Evolutionary conservation across 2,113 vertebrate genomes (phyloP), one percentile per base, ranked within the genome.

Genomic region (Microtus montanus): DNA sequence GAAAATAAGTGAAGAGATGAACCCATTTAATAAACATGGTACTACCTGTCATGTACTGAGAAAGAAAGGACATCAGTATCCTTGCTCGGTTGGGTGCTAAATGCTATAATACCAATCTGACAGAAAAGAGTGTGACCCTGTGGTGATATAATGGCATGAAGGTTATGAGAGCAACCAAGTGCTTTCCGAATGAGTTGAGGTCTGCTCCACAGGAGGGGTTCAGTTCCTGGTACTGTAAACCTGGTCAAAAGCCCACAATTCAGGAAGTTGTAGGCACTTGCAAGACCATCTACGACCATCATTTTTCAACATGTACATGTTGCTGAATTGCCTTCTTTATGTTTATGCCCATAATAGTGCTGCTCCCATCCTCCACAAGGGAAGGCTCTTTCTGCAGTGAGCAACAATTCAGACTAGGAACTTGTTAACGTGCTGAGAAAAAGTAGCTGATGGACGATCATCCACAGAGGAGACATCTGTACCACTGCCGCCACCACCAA

Each of bases 1-100:
- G 30, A 90, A 94, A 88, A 93, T 92, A 94, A 90, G 83, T 54
- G 49, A 94, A 89, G 8, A 93, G 73, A 44, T 96, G 22, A 74
- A 75, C 74, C 75, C 14, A 58, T 14, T 54, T 86, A 14, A 90
- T 44, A 70, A 86, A 58, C 4, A 84, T 38, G 89, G 63, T 28
- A 86, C 3, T 74, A 5, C 38, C 13, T 35, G 7, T 11, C 33
- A 84, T 33, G 13, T 47, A 20, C 30, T 58, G 19, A 86, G 28
- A 44, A 33, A 47, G 82, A 66, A 85, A 64, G 33, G 28, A 1
- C 38, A 44, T 64, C 58, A 64, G 30, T 30, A 64, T 2, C 26
- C 7, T 64, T 33, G 38, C 26, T 38, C 8, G 41, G 17, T 38
- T 66, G 28, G 41, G 17, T 41, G 15, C 83, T 85, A 44, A 64